phyloP scores from a whole-genome alignment of 2,113 vertebrate genomes.

The Columbina picui region DNA sequence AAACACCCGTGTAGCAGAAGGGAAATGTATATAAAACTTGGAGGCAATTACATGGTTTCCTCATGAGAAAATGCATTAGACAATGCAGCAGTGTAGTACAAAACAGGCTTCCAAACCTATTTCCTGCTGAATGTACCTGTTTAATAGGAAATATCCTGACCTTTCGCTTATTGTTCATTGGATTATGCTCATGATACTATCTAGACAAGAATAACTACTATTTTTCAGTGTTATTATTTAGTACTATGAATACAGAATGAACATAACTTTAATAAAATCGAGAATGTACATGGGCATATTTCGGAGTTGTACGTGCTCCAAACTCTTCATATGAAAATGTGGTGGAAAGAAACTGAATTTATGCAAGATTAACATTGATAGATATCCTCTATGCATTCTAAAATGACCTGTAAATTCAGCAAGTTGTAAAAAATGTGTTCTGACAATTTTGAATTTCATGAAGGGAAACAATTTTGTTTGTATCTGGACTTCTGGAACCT shows the following conservation, averaged over 20 bases:
- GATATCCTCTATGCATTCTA: constrained; percentile 4
- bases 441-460: neutral
- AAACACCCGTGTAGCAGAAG: neutral
- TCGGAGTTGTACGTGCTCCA: neutral
- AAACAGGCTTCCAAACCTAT: neutral
- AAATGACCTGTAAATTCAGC: constrained; percentile 3
- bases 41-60: neutral
- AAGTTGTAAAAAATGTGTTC: neutral
- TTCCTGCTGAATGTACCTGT: neutral
- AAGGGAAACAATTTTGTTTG: neutral
- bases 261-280: neutral
- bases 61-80: neutral
- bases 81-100: neutral
- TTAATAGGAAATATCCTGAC: neutral
- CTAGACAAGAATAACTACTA: neutral
- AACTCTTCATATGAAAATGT: neutral
- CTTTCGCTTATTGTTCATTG: neutral
- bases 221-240: neutral
- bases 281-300: neutral
- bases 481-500: neutral
- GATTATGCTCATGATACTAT: neutral
- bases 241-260: neutral
- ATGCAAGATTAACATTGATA: neutral
- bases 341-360: neutral
- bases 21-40: neutral